Conservation (phyloP, 2,113 vertebrate genomes). For the Laterallus jamaicensis region DNA sequence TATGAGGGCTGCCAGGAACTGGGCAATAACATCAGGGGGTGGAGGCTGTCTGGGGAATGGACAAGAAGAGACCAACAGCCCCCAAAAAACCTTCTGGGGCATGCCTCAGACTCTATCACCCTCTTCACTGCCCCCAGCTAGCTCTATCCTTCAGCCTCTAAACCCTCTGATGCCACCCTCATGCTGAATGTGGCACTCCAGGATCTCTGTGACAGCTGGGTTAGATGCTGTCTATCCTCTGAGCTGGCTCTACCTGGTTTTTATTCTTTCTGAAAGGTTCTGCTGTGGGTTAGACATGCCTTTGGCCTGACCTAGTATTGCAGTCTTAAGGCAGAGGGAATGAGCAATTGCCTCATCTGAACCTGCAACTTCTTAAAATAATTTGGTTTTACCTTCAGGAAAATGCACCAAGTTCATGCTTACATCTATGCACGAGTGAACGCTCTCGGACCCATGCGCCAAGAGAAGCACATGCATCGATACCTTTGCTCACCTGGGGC, state of each 20-base stretch:
- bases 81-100: accelerated
- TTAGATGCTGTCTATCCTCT: not conserved
- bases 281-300: accelerated
- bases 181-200: not conserved
- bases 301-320: not conserved
- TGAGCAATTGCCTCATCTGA: not conserved
- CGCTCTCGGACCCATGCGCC: accelerated
- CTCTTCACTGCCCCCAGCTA: not conserved
- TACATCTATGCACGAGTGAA: not conserved
- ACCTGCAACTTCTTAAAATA: not conserved
- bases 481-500: not conserved
- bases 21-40: not conserved
- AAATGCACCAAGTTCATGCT: not conserved
- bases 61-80: not conserved
- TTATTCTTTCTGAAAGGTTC: not conserved
- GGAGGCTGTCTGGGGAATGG: accelerated
- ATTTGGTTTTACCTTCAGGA: not conserved
- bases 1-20: accelerated
- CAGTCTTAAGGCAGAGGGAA: not conserved
- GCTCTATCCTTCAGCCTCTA: not conserved
- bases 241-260: not conserved
- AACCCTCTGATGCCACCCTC: not conserved
- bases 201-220: not conserved
- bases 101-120: not conserved
- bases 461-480: not conserved